Base-by-base conservation (phyloP, 2,797 vertebrate species). In the Silurus lanzhouensis region DNA sequence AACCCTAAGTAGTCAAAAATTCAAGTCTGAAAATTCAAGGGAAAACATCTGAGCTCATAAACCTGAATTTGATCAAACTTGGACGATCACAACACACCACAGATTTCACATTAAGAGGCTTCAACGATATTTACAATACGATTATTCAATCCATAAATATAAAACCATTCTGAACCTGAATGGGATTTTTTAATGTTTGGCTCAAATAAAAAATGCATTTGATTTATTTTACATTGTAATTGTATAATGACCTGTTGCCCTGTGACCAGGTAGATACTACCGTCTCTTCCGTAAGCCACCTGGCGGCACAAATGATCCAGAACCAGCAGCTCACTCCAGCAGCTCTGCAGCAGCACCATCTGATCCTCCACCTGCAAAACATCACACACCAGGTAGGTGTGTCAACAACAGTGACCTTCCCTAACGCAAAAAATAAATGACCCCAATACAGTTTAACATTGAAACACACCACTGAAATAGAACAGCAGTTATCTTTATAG, bases 241-340 rank as follows among this genome's bases (percentile, higher is more conserved):
- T 61, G 15, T 15, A 27, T 66, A 64, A 52, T 66, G 46, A 96
- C 96, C 94, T 96, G 95, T 86, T 96, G 96, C 84, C 95, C 95
- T 15, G 95, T 95, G 84, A 96, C 94, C 84, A 96, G 92, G 85
- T 95, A 95, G 79, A 96, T 93, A 90, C 94, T 93, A 60, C 93
- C 93, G 6, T 96, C 95, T 91, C 92, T 94, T n/a, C 95, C 92
- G 0, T 93, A 94, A 27, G 88, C 91, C 90, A 96, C 95, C 91
- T 96, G 96, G 83, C 96, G 92, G 81, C 93, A 94, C 77, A 96
- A 93, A 87, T 96, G 95, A 88, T 96, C 96, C 85, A 96, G 90
- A 46, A 96, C 94, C 77, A 96, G 92, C 83, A 96, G 92, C 88
- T 96, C 96, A 85, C 95, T 96, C 96, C 96, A 96, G 72, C 95